Evolutionary conservation across 2,113 vertebrate species (phyloP).

Genomic region (Catharus fuscescens): DNA sequence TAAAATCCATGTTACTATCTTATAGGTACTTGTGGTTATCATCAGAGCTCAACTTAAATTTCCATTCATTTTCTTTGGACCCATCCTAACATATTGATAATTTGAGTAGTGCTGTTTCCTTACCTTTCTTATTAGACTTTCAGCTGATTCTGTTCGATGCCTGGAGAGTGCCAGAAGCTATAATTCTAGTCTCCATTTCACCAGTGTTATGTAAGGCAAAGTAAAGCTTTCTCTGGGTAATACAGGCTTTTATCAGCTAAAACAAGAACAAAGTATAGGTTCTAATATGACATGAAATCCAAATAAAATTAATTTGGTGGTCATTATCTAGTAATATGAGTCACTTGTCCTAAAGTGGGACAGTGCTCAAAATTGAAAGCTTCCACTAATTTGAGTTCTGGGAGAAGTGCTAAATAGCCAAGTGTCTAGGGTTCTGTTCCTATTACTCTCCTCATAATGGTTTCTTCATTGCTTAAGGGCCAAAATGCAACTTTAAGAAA

Average conservation of each 20-base stretch:
- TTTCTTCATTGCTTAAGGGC: background rate
- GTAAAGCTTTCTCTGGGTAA: background rate
- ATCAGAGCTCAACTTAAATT: background rate
- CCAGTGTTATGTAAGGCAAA: background rate
- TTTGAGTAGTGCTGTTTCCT: background rate
- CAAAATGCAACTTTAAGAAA: slow-evolving; percentile 35
- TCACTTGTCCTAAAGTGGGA: background rate
- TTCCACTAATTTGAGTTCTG: background rate
- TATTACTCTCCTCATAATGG: background rate
- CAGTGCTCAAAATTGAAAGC: background rate
- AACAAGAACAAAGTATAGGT: background rate
- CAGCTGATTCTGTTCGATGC: background rate
- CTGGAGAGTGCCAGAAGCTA: background rate
- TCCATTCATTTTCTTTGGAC: background rate
- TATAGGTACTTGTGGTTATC: background rate
- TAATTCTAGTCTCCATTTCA: background rate
- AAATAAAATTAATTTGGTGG: background rate
- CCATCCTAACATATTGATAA: background rate
- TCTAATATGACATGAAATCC: background rate
- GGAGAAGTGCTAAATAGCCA: background rate
- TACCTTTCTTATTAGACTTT: background rate
- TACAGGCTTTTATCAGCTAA: background rate
- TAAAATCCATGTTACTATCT: background rate
- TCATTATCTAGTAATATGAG: background rate
- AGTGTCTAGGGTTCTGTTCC: background rate